Evolutionary conservation across 2,797 vertebrate species (phyloP), one percentile per base, ranked within the genome.

Genomic region (Anguilla megastoma): DNA sequence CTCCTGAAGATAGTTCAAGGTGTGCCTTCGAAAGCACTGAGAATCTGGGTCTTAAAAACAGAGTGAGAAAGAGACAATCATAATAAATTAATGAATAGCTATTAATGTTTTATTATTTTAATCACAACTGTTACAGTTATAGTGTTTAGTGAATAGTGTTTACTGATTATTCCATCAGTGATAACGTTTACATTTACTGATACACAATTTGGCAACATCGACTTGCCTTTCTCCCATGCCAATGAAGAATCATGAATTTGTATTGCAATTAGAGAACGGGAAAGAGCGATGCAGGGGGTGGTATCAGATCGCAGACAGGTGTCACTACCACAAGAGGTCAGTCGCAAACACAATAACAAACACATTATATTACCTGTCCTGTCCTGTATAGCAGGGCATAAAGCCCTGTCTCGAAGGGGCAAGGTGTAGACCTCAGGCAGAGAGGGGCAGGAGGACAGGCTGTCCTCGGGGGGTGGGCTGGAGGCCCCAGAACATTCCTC

Each of bases 371-470:
- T 95, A 98, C 97, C 97, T 95, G 95, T 95, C 91, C 95, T 96
- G 74, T 96, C 94, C 85, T 95, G 94, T 88, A 95, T 92, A 88
- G 92, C 90, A n/a, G 93, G 87, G 89, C 94, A 95, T 91, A 63
- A 92, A 89, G 92, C 87, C 93, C 89, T 95, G 93, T 96, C 95
- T 89, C 96, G 95, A 92, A 98, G 94, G 1, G 97, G 98, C 90
- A 98, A 94, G 86, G 98, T 98, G 94, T 98, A 98, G 90, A 98
- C 97, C 90, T 98, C 98, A 0, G 97, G 97, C 87, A 98, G 96
- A 14, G 98, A 98, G 88, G 97, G 97, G 36, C 97, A 98, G 27
- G 98, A 98, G 2, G 98, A 98, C 58, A 97, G 96, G 93, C 97
- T 98, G 95, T 98, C 98, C 94, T 98, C 98, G 2, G 97, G 97